Evolutionary conservation across 1,140 invertebrate species (phyloP), one percentile per base, ranked within the genome.

Genomic region (Pseudomyrmex dendroicus): DNA sequence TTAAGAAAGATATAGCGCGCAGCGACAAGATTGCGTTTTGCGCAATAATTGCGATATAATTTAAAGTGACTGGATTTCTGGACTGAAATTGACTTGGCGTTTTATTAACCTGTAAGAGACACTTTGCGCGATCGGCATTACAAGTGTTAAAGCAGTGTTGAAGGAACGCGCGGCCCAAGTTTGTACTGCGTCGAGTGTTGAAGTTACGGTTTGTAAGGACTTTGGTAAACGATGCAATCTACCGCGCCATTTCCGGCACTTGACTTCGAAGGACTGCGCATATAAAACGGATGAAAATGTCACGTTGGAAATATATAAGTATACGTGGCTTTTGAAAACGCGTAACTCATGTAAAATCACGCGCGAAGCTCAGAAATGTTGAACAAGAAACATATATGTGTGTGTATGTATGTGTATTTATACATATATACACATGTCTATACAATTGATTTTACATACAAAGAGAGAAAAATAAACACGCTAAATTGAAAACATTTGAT

Each of bases 201-300:
- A 72, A 84, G 52, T 8, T 25, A 22, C 56, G 64, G 52, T 64
- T 48, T 66, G 68, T 84, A 76, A 76, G 63, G 76, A 68, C 83
- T 78, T 62, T 74, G 56, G 85, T 84, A 88, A 86, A 89, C 80
- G 62, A 68, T 52, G 82, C 85, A 83, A 89, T 89, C 85, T 82
- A 85, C 85, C 25, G 67, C 83, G 76, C 66, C 87, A 77, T 89
- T 90, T 86, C 85, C 86, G 82, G 82, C 73, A 82, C 22, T 70
- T 73, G 83, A 61, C 80, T 63, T 56, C 62, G 63, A 83, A 85
- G 52, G 64, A 80, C 64, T 61, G 56, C 13, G 5, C 17, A 74
- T 62, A 85, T 82, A 67, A 46, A 57, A 9, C 59, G 10, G 2
- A 61, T 48, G 48, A 63, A 83, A 87, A 83, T 44, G 57, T 25